phyloP scores from a whole-genome alignment of 2,888 invertebrate species.

The Beris chalybata region DNA sequence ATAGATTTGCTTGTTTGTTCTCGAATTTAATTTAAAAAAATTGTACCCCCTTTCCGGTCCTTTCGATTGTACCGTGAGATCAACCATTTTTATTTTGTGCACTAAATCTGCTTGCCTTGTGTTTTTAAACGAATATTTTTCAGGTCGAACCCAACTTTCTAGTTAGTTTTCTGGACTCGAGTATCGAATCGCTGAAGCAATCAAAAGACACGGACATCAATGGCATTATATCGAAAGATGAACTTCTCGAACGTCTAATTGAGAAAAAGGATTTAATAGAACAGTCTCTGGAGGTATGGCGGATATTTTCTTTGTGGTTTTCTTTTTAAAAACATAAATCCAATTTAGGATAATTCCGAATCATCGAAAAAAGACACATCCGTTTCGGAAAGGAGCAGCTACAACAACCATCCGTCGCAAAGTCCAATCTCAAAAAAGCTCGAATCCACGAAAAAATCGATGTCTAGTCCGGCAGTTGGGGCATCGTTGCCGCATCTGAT shows the following conservation, averaged over 20 bases:
- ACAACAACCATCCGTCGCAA: constrained; percentile 37
- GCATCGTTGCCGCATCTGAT: constrained; percentile 47
- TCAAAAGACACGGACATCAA: constrained; percentile 54
- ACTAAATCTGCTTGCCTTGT: background rate
- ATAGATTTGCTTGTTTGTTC: too few relatives aligned
- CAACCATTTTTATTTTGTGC: background rate
- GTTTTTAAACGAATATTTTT: constrained; percentile 35
- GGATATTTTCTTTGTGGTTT: background rate
- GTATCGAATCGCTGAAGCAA: constrained; percentile 63
- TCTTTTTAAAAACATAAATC: background rate
- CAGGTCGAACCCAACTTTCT: constrained; percentile 73
- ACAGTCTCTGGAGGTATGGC: constrained; percentile 36
- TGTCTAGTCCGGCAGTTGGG: constrained; percentile 55
- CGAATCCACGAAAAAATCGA: constrained; percentile 54
- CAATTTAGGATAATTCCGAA: constrained; percentile 6
- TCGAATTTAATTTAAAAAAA: too few relatives aligned
- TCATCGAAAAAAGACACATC: constrained; percentile 9
- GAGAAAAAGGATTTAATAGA: constrained; percentile 63
- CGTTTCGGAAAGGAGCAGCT: constrained; percentile 1
- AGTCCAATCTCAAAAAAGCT: constrained; percentile 49
- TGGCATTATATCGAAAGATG: constrained; percentile 59
- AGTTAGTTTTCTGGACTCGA: constrained; percentile 71
- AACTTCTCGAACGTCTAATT: constrained; percentile 64
- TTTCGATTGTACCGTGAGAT: background rate
- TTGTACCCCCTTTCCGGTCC: too few relatives aligned